A percentile compares a stretch with the other conserved stretches of the same genome.
These are phyloP conservation scores for Drosophila mercatorum DNA, from an alignment of 2,888 invertebrate species.

Conservation along the genomic window DNA sequence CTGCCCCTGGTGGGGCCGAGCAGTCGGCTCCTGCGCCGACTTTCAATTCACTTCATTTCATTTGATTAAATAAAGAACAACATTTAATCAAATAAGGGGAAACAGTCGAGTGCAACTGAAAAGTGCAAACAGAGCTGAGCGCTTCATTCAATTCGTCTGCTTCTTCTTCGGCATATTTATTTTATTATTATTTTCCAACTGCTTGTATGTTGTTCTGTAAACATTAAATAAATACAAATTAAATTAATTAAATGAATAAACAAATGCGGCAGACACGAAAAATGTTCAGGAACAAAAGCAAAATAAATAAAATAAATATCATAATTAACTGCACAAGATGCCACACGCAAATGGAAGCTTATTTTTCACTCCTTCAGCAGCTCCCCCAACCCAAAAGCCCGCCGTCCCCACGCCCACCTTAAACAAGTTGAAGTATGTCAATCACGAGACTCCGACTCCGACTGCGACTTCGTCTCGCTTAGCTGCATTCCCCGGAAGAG, in stretches of 20 bases:
- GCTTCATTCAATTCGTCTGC: slow-evolving; percentile 40
- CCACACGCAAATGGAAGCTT: slow-evolving; percentile 33
- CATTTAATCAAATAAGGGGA: slow-evolving; percentile 66
- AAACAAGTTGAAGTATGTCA: slow-evolving; percentile 32
- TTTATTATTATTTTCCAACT: slow-evolving; percentile 8
- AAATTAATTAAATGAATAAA: slow-evolving; percentile 72
- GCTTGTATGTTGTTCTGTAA: slow-evolving; percentile 30
- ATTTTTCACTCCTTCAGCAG: not conserved
- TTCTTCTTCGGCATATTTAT: slow-evolving; percentile 9
- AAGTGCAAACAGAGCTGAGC: slow-evolving; percentile 52
- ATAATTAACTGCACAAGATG: slow-evolving; percentile 48
- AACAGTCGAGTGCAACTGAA: slow-evolving; percentile 48
- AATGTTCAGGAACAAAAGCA: slow-evolving; percentile 42
- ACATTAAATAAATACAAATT: slow-evolving; percentile 55
- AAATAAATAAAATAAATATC: slow-evolving; percentile 52
- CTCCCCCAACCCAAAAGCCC: not conserved
- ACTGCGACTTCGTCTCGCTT: slow-evolving; percentile 30
- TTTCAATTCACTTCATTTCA: slow-evolving; percentile 44
- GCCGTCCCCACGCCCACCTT: too few relatives aligned
- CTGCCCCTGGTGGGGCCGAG: not conserved
- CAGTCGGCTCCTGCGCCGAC: slow-evolving; percentile 17
- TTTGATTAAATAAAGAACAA: slow-evolving; percentile 73
- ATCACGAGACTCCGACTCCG: slow-evolving; percentile 48
- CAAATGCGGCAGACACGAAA: slow-evolving; percentile 43
- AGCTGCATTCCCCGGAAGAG: slow-evolving; percentile 28